These are phyloP conservation scores for Varroa destructor DNA, from an alignment of 1,140 invertebrate species.

Conservation along the genomic window DNA sequence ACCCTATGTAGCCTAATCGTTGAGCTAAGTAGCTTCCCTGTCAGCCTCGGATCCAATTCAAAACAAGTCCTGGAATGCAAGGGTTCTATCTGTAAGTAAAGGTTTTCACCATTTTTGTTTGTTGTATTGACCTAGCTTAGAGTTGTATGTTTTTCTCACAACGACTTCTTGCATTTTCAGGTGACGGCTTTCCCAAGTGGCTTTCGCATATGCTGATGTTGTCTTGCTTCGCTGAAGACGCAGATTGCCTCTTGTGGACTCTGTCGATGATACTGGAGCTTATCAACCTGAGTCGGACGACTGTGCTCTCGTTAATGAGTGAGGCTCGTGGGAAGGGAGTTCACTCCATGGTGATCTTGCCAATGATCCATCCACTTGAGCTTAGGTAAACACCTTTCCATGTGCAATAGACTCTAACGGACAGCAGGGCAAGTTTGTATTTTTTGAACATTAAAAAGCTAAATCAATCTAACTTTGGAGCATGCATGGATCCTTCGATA, in stretches of 20 bases:
- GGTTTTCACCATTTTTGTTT: no score
- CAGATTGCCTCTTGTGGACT: constrained; percentile 33
- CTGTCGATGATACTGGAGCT: constrained; percentile 31
- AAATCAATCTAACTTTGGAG: no score
- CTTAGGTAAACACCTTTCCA: constrained; percentile 16
- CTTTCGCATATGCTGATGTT: constrained; percentile 32
- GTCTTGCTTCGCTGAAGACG: constrained; percentile 31
- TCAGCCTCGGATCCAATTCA: constrained; percentile 22
- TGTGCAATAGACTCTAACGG: no score
- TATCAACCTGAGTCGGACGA: constrained; percentile 32
- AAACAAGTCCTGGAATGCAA: constrained; percentile 27
- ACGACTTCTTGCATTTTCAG: background rate
- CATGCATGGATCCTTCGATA: no score
- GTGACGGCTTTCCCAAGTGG: constrained; percentile 32
- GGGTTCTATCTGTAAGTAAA: constrained; percentile 16
- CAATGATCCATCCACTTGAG: constrained; percentile 38
- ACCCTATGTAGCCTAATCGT: constrained; percentile 9
- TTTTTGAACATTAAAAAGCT: no score
- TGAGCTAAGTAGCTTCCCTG: constrained; percentile 22
- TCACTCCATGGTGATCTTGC: constrained; percentile 41
- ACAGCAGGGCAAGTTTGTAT: no score
- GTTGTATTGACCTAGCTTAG: no score
- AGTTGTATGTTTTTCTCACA: no score
- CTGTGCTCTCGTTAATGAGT: constrained; percentile 12
- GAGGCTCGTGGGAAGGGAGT: constrained; percentile 26